A percentile compares a stretch with the other conserved stretches of the same genome.
Evolutionary conservation across 1,140 invertebrate genomes (phyloP).

Genomic region (Lordiphosa mommai): DNA sequence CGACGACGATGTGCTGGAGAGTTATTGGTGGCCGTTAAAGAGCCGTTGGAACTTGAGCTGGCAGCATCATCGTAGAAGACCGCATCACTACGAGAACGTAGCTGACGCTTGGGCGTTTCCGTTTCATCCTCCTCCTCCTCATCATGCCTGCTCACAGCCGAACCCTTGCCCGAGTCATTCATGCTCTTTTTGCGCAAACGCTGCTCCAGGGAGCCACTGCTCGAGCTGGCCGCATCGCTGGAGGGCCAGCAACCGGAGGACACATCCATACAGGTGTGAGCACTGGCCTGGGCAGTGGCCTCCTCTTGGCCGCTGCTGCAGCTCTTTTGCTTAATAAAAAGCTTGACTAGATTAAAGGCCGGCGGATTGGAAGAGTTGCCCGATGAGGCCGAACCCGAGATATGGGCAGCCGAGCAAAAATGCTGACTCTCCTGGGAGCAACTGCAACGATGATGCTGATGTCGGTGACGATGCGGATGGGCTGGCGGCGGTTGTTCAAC

Average conservation of each 20-base stretch:
- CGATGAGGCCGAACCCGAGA: slow-evolving; percentile 72
- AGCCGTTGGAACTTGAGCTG: slow-evolving; percentile 68
- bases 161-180: slow-evolving; percentile 81
- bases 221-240: slow-evolving; percentile 73
- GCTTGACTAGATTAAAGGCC: slow-evolving; percentile 89
- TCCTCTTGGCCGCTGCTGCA: slow-evolving; percentile 81
- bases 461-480: slow-evolving; percentile 64
- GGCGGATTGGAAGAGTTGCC: slow-evolving; percentile 75
- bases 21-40: slow-evolving; percentile 63
- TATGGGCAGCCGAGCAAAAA: slow-evolving; percentile 29
- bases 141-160: slow-evolving; percentile 79
- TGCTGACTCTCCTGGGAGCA: slow-evolving; percentile 79
- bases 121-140: slow-evolving; percentile 57
- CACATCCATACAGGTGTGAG: slow-evolving; percentile 83
- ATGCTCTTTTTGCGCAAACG: slow-evolving; percentile 79
- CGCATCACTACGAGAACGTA: slow-evolving; percentile 44
- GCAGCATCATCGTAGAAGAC: slow-evolving; percentile 67
- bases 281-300: slow-evolving; percentile 43
- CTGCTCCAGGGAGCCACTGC: slow-evolving; percentile 66
- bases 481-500: slow-evolving; percentile 7
- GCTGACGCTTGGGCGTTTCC: slow-evolving; percentile 53
- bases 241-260: slow-evolving; percentile 83
- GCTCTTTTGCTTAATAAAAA: slow-evolving; percentile 94
- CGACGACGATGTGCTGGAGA: slow-evolving; percentile 71
- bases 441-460: slow-evolving; percentile 61